A percentile compares a stretch with the other conserved stretches of the same genome.
phyloP scores from a whole-genome alignment of 1,140 invertebrate species.

The Lordiphosa clarofinis region DNA sequence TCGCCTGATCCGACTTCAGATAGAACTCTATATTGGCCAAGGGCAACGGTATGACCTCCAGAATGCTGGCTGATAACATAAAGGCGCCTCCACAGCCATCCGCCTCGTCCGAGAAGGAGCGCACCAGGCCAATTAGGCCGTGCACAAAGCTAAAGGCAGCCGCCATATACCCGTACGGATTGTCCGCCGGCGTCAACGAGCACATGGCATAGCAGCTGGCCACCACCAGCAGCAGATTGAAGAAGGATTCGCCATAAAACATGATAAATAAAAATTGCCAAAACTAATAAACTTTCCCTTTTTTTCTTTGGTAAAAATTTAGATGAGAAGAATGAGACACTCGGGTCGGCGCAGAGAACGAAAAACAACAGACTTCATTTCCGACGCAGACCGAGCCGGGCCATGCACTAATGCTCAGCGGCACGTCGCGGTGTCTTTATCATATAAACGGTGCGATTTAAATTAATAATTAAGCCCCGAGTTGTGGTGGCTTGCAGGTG shows the following conservation, averaged over 20 bases:
- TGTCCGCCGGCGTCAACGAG: slow-evolving; percentile 12
- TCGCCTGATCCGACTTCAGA: slow-evolving; percentile 13
- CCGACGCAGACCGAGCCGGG: slow-evolving; percentile 9
- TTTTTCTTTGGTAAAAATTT: too few relatives aligned
- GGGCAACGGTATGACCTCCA: slow-evolving; percentile 37
- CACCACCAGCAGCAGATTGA: slow-evolving; percentile 29
- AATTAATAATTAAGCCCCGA: slow-evolving; percentile 67
- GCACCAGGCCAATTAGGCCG: slow-evolving; percentile 40
- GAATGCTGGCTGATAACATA: slow-evolving; percentile 26
- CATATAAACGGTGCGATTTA: slow-evolving; percentile 75
- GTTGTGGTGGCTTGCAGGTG: slow-evolving; percentile 36
- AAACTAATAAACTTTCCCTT: too few relatives aligned
- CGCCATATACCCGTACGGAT: slow-evolving; percentile 53
- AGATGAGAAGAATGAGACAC: too few relatives aligned
- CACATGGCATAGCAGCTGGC: slow-evolving; percentile 42
- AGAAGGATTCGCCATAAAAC: neutral
- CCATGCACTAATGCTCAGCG: slow-evolving; percentile 69
- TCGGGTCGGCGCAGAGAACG: too few relatives aligned
- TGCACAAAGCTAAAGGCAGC: slow-evolving; percentile 49
- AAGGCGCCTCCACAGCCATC: too few relatives aligned
- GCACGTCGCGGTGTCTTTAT: slow-evolving; percentile 71
- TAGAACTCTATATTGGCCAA: slow-evolving; percentile 56
- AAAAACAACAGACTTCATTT: slow-evolving; percentile 31
- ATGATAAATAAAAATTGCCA: too few relatives aligned
- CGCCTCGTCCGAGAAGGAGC: slow-evolving; percentile 2